These are phyloP conservation scores for Papilio aristodemus DNA, from an alignment of 1,140 invertebrate genomes.

Conservation along the genomic window DNA sequence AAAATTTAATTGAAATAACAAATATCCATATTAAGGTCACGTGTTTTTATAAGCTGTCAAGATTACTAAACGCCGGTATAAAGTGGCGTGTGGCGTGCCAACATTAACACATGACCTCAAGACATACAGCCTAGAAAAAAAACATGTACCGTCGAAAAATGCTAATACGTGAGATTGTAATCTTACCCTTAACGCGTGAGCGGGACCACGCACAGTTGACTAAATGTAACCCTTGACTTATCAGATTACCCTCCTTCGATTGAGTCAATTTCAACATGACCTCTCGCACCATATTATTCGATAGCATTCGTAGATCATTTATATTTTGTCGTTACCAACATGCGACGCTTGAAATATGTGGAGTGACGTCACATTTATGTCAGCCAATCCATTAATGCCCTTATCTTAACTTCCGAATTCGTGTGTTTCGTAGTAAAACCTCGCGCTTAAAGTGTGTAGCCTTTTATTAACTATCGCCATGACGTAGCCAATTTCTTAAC, in stretches of 20 bases:
- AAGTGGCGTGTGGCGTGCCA: slow-evolving; percentile 54
- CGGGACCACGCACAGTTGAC: slow-evolving; percentile 66
- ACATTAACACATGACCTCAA: slow-evolving; percentile 72
- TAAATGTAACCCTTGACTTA: slow-evolving; percentile 73
- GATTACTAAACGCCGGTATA: slow-evolving; percentile 39
- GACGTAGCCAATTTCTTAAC: slow-evolving; percentile 41
- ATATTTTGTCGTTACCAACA: slow-evolving; percentile 49
- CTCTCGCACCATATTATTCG: slow-evolving; percentile 29
- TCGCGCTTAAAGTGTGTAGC: slow-evolving; percentile 48
- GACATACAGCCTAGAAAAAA: slow-evolving; percentile 50
- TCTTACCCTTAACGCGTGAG: slow-evolving; percentile 66
- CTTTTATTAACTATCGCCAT: slow-evolving; percentile 61
- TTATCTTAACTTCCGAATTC: slow-evolving; percentile 78
- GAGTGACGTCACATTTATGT: slow-evolving; percentile 79
- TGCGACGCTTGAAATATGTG: slow-evolving; percentile 77
- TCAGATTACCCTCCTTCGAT: slow-evolving; percentile 65
- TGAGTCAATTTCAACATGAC: slow-evolving; percentile 42
- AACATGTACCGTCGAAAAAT: slow-evolving; percentile 62
- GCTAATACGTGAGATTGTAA: slow-evolving; percentile 69
- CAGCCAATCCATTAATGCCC: slow-evolving; percentile 78
- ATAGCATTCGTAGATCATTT: slow-evolving; percentile 35
- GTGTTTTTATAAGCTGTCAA: slow-evolving; percentile 34
- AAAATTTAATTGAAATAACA: too few species aligned
- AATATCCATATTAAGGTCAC: background rate
- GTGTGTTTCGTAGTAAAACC: slow-evolving; percentile 58